These are phyloP conservation scores for Anolis carolinensis DNA, from an alignment of 2,113 vertebrate genomes.

Conservation along the genomic window DNA sequence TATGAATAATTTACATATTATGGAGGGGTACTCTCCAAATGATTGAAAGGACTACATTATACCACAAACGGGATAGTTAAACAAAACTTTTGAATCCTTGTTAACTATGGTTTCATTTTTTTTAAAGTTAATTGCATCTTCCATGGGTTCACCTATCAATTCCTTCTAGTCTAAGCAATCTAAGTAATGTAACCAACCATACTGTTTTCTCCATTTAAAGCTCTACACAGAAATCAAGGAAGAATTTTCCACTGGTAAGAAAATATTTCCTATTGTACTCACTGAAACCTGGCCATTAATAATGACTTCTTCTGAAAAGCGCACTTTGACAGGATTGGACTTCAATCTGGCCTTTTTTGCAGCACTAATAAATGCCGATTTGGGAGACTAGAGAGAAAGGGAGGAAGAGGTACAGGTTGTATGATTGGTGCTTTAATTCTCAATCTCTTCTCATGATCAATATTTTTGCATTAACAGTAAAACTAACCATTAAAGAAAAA, in stretches of 20 bases:
- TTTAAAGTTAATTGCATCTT: background rate
- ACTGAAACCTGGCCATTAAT: slow-evolving; percentile 97
- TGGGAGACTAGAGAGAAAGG: slow-evolving; percentile 86
- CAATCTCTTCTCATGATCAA: background rate
- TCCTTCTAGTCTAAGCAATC: fast-evolving
- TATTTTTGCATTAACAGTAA: no score
- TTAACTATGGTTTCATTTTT: no score
- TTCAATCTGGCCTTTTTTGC: slow-evolving; percentile 99
- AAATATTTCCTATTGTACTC: slow-evolving; percentile 72
- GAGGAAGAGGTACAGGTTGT: slow-evolving; percentile 52
- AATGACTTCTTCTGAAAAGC: slow-evolving; percentile 98
- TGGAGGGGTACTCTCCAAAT: background rate
- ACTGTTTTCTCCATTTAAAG: slow-evolving; percentile 19
- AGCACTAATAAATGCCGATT: slow-evolving; percentile 99
- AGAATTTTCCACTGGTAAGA: slow-evolving; percentile 21
- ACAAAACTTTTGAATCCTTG: no score
- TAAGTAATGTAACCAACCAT: background rate
- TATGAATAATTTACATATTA: background rate
- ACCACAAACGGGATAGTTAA: no score
- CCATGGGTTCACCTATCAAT: background rate
- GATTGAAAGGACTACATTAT: no score
- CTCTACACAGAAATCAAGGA: slow-evolving; percentile 29
- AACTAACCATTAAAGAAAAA: no score
- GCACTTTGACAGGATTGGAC: slow-evolving; percentile 98
- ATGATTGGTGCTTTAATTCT: slow-evolving; percentile 41